Percentiles rank a stretch among this genome's conserved stretches.
Evolutionary conservation across 2,113 vertebrate genomes (phyloP).

Genomic region (Machaerirhynchus nigripectus): DNA sequence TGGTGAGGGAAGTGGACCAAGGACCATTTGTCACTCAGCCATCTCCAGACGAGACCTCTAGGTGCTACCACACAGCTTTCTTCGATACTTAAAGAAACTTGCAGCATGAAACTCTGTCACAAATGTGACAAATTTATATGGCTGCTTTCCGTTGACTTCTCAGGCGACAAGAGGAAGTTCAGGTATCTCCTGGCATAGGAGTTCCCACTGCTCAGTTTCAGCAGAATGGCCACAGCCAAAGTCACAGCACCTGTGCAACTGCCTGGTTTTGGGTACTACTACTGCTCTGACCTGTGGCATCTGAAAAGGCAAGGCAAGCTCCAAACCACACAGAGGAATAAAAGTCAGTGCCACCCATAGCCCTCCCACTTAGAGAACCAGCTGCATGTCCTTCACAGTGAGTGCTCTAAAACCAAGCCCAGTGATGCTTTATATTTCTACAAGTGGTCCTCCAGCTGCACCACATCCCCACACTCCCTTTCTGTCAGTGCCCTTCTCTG

Average conservation of each 20-base stretch:
- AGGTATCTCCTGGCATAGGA: neutral
- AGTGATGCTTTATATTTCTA: neutral
- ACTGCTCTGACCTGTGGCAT: neutral
- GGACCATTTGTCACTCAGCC: neutral
- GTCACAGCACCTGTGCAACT: neutral
- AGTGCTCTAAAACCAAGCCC: neutral
- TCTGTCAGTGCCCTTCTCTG: constrained; percentile 8
- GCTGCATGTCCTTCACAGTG: neutral
- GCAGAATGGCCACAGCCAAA: neutral
- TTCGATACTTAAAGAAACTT: neutral
- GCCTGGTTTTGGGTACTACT: neutral
- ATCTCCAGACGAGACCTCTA: neutral
- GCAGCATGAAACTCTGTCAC: neutral
- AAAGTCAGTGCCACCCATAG: neutral
- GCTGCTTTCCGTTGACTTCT: neutral
- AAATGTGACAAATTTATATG: neutral
- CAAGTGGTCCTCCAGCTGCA: neutral
- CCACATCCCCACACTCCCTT: neutral
- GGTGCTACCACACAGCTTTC: neutral
- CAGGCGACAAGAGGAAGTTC: neutral
- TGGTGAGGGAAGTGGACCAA: neutral
- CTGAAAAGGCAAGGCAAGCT: neutral
- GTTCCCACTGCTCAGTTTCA: neutral
- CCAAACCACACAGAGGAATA: neutral
- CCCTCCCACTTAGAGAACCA: neutral